Conservation (phyloP, 2,888 invertebrate genomes). For the Athalia cordata region DNA sequence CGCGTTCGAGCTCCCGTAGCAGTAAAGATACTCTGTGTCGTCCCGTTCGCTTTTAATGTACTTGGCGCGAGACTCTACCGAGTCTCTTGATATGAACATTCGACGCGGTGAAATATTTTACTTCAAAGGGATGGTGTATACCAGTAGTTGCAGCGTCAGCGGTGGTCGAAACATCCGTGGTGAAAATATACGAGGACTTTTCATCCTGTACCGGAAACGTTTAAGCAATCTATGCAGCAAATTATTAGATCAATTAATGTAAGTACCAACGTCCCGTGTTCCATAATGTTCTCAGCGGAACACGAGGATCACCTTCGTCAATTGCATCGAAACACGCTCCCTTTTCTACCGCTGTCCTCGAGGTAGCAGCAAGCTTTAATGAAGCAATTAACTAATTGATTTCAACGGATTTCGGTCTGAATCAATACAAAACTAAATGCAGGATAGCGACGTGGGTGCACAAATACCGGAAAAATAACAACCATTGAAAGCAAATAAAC, state of each 20-base stretch:
- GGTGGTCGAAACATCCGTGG: not conserved
- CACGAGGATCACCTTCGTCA: slow-evolving; percentile 25
- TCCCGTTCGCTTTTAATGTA: too few species aligned
- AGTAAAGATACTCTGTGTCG: too few species aligned
- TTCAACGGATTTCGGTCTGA: not conserved
- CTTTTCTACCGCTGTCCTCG: not conserved
- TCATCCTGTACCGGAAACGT: slow-evolving; percentile 6
- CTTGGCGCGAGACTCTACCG: too few species aligned
- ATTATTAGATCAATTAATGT: slow-evolving; percentile 22
- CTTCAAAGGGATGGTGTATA: not conserved
- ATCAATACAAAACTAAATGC: not conserved
- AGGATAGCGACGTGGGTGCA: too few species aligned
- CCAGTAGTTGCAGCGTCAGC: too few species aligned
- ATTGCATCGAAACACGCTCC: slow-evolving; percentile 36
- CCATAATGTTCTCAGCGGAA: slow-evolving; percentile 11
- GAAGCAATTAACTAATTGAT: slow-evolving; percentile 32
- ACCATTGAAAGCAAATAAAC: too few species aligned
- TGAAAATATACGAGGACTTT: slow-evolving; percentile 1
- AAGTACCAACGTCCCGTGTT: slow-evolving; percentile 36
- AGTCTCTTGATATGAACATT: not conserved
- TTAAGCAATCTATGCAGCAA: slow-evolving; percentile 14
- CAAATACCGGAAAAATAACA: too few species aligned
- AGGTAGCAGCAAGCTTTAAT: slow-evolving; percentile 8
- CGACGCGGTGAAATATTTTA: not conserved
- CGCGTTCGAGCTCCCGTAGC: too few species aligned